Evolutionary conservation across 1,140 invertebrate genomes (phyloP).

Genomic region (Coptotermes formosanus): DNA sequence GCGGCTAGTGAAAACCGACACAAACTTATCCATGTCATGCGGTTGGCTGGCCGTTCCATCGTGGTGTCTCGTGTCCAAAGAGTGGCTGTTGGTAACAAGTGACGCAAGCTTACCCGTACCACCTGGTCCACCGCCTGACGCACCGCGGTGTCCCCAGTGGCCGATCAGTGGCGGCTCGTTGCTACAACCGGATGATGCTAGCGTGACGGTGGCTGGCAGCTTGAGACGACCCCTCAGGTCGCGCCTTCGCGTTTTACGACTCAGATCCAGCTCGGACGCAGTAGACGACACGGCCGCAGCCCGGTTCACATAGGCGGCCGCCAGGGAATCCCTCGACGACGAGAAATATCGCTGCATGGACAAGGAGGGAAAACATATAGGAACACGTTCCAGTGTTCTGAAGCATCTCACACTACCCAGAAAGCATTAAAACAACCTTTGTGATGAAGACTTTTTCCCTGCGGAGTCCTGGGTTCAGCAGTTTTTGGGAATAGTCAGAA

Average conservation of each 20-base stretch:
- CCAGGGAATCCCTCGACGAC: constrained; percentile 70
- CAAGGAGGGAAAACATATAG: too few species aligned
- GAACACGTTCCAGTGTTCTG: too few species aligned
- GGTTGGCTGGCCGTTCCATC: too few species aligned
- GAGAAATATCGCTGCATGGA: constrained; percentile 58
- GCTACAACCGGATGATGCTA: constrained; percentile 48
- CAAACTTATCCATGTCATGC: too few species aligned
- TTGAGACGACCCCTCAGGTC: constrained; percentile 66
- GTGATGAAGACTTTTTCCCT: too few species aligned
- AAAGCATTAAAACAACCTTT: too few species aligned
- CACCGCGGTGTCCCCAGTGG: constrained; percentile 7
- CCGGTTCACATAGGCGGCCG: constrained; percentile 66
- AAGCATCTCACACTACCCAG: too few species aligned
- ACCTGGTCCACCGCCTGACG: not conserved
- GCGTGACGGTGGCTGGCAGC: constrained; percentile 59
- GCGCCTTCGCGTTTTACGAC: constrained; percentile 62
- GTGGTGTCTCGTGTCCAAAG: too few species aligned
- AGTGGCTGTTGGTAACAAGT: not conserved
- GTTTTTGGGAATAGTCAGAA: too few species aligned
- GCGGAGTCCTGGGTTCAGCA: too few species aligned
- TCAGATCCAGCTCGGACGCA: constrained; percentile 72
- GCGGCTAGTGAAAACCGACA: too few species aligned
- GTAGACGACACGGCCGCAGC: constrained; percentile 52
- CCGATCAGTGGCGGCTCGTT: constrained; percentile 42
- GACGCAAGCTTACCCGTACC: not conserved